Evolutionary conservation across 2,888 invertebrate genomes (phyloP), one percentile per base, ranked within the genome.

Genomic region (Oligia strigilis): DNA sequence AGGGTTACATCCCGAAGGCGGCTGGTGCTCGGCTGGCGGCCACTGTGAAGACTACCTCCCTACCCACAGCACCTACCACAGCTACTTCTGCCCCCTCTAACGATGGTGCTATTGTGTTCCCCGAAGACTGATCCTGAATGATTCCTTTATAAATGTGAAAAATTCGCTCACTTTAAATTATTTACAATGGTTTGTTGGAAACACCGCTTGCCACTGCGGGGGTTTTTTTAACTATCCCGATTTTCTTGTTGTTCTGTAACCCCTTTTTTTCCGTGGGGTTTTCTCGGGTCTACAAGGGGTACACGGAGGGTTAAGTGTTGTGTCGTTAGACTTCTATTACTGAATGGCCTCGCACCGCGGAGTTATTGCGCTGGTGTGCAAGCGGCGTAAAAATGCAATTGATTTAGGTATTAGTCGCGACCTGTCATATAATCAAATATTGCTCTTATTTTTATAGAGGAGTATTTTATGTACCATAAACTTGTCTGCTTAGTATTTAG

Each of bases 1-100:
- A 95, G 95, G 94, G 92, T 72, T 92, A 91, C 92, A 89, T 92
- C 87, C 89, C 90, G 84, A 90, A 88, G 83, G 89, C 82, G 86
- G 81, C 87, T 49, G 84, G 88, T 62, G 79, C 85, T 83, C 87
- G 83, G 84, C 79, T 80, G 77, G 81, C 82, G 75, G 85, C 87
- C 77, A 83, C 78, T 60, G 79, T 86, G 89, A 88, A 77, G 86
- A 81, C 81, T 66, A 82, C 83, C 49, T 77, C 78, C 74, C 82
- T 82, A 49, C 78, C 80, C 11, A 66, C 65, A 65, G 49, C 75
- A 82, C 58, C 87, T 23, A 83, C 87, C 73, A 85, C 92, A 64
- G 79, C 88, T 77, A 83, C 87, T 77, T 86, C 91, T 36, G 73
- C 89, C 74, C 75, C 82, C 58, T 66, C 81, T 75, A 85, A 76